phyloP scores from a whole-genome alignment of 2,113 vertebrate genomes.

The Trichechus manatus region DNA sequence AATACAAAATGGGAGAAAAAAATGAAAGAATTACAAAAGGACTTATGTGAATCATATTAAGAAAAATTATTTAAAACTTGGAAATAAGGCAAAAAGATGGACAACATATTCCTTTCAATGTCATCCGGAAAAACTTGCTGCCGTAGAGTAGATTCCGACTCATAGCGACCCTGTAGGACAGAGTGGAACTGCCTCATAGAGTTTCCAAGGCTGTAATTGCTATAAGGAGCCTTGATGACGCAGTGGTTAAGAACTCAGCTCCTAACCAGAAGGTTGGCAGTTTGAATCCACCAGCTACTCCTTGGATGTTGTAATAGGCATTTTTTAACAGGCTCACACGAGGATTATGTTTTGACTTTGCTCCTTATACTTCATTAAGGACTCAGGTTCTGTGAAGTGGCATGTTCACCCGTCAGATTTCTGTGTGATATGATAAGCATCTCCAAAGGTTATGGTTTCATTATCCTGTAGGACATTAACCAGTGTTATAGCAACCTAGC shows the following conservation, averaged over 20 bases:
- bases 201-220: too few relatives aligned
- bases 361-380: slow-evolving; percentile 31
- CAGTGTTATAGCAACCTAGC: not conserved
- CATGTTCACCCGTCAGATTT: not conserved
- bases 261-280: too few relatives aligned
- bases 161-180: too few relatives aligned
- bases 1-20: not conserved
- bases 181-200: too few relatives aligned
- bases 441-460: not conserved
- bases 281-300: too few relatives aligned
- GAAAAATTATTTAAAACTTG: slow-evolving; percentile 10
- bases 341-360: slow-evolving; percentile 17
- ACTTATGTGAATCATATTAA: not conserved
- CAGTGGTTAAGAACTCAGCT: too few relatives aligned
- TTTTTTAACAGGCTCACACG: not conserved
- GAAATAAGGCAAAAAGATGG: not conserved
- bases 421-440: not conserved
- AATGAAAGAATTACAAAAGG: not conserved
- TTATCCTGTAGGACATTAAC: not conserved
- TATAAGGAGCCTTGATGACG: too few relatives aligned
- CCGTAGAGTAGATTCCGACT: too few relatives aligned
- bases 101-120: too few relatives aligned
- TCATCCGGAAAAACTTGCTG: too few relatives aligned
- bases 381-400: not conserved
- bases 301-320: not conserved